A percentile compares a stretch with the other conserved stretches of the same genome.
phyloP scores from a whole-genome alignment of 2,888 invertebrate genomes.

The Brassicogethes aeneus region DNA sequence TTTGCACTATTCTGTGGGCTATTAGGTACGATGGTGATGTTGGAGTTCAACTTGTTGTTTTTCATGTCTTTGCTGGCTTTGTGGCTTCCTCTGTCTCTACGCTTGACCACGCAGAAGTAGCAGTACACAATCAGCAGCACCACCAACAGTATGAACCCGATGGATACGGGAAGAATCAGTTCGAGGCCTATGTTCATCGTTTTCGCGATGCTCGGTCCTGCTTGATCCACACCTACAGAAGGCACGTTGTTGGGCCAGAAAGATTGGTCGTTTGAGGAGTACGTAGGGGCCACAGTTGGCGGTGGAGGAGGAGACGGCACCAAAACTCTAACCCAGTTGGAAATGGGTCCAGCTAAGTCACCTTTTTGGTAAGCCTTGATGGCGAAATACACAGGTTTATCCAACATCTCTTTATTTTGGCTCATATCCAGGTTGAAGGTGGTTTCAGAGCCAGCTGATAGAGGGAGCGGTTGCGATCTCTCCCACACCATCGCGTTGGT shows the following conservation, averaged over 20 bases:
- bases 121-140: slow-evolving; percentile 41
- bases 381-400: slow-evolving; percentile 46
- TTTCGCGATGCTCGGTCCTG: slow-evolving; percentile 37
- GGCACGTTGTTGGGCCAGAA: slow-evolving; percentile 36
- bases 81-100: slow-evolving; percentile 29
- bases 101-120: slow-evolving; percentile 43
- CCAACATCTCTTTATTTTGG: slow-evolving; percentile 40
- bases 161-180: slow-evolving; percentile 43
- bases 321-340: slow-evolving; percentile 47
- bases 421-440: slow-evolving; percentile 43
- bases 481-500: slow-evolving; percentile 40
- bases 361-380: slow-evolving; percentile 43
- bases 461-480: slow-evolving; percentile 40
- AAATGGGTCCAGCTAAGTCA: slow-evolving; percentile 39
- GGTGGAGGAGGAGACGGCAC: slow-evolving; percentile 46
- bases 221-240: slow-evolving; percentile 29
- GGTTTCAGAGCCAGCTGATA: slow-evolving; percentile 46
- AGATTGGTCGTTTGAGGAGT: slow-evolving; percentile 31
- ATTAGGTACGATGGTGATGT: slow-evolving; percentile 42
- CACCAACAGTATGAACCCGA: slow-evolving; percentile 40
- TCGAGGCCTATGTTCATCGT: slow-evolving; percentile 40
- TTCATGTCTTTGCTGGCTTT: slow-evolving; percentile 30
- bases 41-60: slow-evolving; percentile 35
- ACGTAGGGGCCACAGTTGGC: slow-evolving; percentile 40
- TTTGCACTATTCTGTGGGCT: slow-evolving; percentile 27